Evolutionary conservation across 2,888 invertebrate genomes (phyloP).

Genomic region (Limnephilus marmoratus): DNA sequence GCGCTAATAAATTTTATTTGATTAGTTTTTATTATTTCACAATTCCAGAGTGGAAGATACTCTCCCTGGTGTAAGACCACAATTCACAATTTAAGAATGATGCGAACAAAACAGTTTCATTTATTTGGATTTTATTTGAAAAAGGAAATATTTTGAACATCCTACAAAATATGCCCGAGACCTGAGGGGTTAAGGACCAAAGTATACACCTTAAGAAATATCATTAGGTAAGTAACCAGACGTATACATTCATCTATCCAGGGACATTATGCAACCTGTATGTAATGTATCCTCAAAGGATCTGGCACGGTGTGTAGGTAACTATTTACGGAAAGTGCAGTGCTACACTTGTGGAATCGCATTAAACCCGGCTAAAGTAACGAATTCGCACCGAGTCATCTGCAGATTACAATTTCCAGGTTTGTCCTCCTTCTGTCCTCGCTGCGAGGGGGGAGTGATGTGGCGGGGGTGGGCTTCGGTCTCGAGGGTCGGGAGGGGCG

Average conservation of each 20-base stretch:
- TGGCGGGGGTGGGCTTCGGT: neutral
- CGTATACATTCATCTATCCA: neutral
- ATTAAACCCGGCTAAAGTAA: neutral
- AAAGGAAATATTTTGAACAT: too few relatives aligned
- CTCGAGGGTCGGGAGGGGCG: constrained; percentile 59
- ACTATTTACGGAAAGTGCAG: neutral
- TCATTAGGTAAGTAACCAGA: neutral
- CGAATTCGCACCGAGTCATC: neutral
- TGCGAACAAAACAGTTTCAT: too few relatives aligned
- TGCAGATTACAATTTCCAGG: constrained; percentile 28
- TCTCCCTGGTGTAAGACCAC: too few relatives aligned
- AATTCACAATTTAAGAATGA: too few relatives aligned
- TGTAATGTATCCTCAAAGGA: neutral
- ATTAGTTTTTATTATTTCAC: too few relatives aligned
- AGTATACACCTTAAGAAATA: neutral
- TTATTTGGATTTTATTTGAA: too few relatives aligned
- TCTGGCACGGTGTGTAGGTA: neutral
- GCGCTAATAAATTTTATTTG: too few relatives aligned
- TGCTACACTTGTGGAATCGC: neutral
- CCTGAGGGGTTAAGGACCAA: too few relatives aligned
- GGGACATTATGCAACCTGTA: neutral
- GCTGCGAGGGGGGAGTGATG: neutral
- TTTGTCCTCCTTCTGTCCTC: neutral
- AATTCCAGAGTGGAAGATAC: too few relatives aligned
- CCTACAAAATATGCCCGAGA: too few relatives aligned